Evolutionary conservation across 2,113 vertebrate species (phyloP).

Genomic region (Crotalus helleri): DNA sequence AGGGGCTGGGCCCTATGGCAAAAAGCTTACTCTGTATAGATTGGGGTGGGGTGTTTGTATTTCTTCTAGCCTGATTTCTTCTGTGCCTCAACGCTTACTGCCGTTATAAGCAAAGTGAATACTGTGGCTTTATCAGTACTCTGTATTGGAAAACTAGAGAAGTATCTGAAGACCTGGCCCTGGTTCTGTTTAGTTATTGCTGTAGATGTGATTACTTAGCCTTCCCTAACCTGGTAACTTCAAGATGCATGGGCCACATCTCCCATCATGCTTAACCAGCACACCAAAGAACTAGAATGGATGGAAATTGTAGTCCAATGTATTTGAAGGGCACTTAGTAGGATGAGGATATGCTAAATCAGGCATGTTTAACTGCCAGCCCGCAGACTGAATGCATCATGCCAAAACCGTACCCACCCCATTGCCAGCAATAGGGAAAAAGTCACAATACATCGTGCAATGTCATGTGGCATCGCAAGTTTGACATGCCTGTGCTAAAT

Average conservation of each 20-base stretch:
- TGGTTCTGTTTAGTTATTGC: not conserved
- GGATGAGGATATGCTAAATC: not conserved
- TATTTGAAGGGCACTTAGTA: not conserved
- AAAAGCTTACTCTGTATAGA: not conserved
- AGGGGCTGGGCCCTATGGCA: not conserved
- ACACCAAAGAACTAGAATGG: not conserved
- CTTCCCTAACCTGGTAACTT: not conserved
- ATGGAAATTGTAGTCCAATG: not conserved
- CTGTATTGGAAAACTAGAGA: not conserved
- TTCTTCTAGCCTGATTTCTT: not conserved
- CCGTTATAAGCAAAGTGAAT: not conserved
- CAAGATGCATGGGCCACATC: not conserved
- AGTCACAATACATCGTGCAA: too few relatives aligned
- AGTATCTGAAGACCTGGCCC: not conserved
- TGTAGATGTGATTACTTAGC: not conserved
- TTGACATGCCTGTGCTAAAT: not conserved
- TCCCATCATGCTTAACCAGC: not conserved
- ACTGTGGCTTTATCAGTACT: not conserved
- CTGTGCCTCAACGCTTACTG: not conserved
- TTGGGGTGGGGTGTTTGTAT: not conserved
- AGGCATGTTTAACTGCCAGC: too few relatives aligned
- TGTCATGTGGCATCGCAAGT: too few relatives aligned
- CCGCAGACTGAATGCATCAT: too few relatives aligned
- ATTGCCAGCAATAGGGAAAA: too few relatives aligned
- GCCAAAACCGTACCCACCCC: too few relatives aligned